These are phyloP conservation scores for Drosophila leontia DNA, from an alignment of 1,140 invertebrate genomes.

Conservation along the genomic window DNA sequence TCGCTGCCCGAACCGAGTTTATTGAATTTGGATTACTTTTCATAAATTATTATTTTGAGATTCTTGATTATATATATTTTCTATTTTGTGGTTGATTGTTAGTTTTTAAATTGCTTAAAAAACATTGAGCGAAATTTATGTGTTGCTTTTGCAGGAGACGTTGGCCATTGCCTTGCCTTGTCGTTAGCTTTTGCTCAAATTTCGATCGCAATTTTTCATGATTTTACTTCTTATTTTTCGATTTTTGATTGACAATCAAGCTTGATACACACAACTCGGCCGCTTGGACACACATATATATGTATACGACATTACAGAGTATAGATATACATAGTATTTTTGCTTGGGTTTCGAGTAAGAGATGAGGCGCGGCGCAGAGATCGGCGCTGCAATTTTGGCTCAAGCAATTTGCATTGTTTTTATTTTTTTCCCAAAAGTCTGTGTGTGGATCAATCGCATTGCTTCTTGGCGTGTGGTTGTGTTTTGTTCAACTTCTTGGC, in stretches of 20 bases:
- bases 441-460: slow-evolving; percentile 81
- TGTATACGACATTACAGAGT: slow-evolving; percentile 35
- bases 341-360: slow-evolving; percentile 42
- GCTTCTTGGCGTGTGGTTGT: slow-evolving; percentile 62
- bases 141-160: slow-evolving; percentile 43
- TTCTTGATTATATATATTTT: slow-evolving; percentile 12
- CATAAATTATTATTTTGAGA: slow-evolving; percentile 43
- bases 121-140: slow-evolving; percentile 75
- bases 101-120: slow-evolving; percentile 38
- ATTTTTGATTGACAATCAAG: slow-evolving; percentile 65
- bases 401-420: slow-evolving; percentile 33
- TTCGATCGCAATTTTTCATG: slow-evolving; percentile 75
- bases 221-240: slow-evolving; percentile 34
- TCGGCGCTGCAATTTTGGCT: slow-evolving; percentile 49
- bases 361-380: slow-evolving; percentile 14
- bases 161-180: slow-evolving; percentile 21
- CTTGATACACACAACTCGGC: slow-evolving; percentile 82
- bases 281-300: slow-evolving; percentile 55
- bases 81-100: slow-evolving; percentile 32
- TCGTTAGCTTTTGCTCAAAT: slow-evolving; percentile 55
- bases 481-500: slow-evolving; percentile 38
- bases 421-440: slow-evolving; percentile 36
- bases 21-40: slow-evolving; percentile 27
- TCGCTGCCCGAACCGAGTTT: slow-evolving; percentile 9
- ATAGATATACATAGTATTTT: slow-evolving; percentile 31